Evolutionary conservation across 1,140 invertebrate genomes (phyloP), one percentile per base, ranked within the genome.

Genomic region (Acromyrmex heyeri): DNA sequence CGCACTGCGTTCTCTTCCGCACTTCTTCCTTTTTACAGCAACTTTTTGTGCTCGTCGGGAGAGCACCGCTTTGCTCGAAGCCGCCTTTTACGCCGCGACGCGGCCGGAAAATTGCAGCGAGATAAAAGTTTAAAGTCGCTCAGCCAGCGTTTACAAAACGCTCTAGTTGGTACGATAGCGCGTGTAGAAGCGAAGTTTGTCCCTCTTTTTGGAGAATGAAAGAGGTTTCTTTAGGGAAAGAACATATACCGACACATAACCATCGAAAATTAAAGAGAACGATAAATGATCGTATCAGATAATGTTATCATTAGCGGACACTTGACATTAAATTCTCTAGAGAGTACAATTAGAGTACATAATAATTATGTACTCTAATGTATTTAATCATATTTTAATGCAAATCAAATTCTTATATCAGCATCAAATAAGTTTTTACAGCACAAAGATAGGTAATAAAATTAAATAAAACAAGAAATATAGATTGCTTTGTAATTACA

Each of bases 61-160:
- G 69, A 83, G 69, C 55, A 34, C 55, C 24, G 69, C 70, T 83
- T 83, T 75, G 38, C 79, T 75, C 27, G 55, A 75, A 83, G 69
- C 67, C 69, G 79, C 79, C 79, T 83, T 75, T 83, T 83, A 83
- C 69, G 69, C 55, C 38, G 79, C 79, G 79, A 75, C 70, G 79
- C 79, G 79, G 69, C 79, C 79, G 79, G 79, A 83, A 83, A 83
- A 83, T 73, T 83, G 69, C 55, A 83, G 69, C 79, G 55, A 75
- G 79, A 83, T 83, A 83, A 83, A 83, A 83, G 79, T 83, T 83
- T 83, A 83, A 83, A 83, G 79, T 83, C 79, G 69, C 69, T 83
- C 79, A 61, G 69, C 55, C 79, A 27, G 27, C 79, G 79, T 83
- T 83, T 83, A 83, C 79, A 83, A 83, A 83, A 83, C n/a, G 79